Conservation (phyloP, 2,888 invertebrate genomes). For the Molorchus minor region DNA sequence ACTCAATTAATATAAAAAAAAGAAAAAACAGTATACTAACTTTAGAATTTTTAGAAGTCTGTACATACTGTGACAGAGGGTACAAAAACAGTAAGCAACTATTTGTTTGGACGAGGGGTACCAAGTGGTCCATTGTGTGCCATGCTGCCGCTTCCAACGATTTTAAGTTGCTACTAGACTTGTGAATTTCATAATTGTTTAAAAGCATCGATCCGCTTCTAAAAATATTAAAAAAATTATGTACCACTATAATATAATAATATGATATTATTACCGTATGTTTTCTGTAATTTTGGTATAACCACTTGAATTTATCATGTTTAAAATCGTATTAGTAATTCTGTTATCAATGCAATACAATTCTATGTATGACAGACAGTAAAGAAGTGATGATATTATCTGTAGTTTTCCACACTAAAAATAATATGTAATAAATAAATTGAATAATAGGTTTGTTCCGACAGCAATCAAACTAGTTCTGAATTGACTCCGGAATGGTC, state of each 20-base stretch:
- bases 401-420: slow-evolving; percentile 61
- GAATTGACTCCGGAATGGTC: too few relatives aligned
- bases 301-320: slow-evolving; percentile 63
- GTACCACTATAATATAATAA: neutral
- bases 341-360: slow-evolving; percentile 36
- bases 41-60: slow-evolving; percentile 41
- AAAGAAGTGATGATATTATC: slow-evolving; percentile 54
- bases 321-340: slow-evolving; percentile 46
- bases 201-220: slow-evolving; percentile 65
- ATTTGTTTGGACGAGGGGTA: slow-evolving; percentile 62
- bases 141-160: slow-evolving; percentile 63
- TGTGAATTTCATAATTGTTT: slow-evolving; percentile 58
- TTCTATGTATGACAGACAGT: slow-evolving; percentile 44
- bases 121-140: slow-evolving; percentile 62
- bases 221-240: slow-evolving; percentile 37
- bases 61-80: slow-evolving; percentile 53
- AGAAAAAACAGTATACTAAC: too few relatives aligned
- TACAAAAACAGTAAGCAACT: slow-evolving; percentile 64
- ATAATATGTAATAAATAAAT: slow-evolving; percentile 10
- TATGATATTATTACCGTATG: slow-evolving; percentile 49
- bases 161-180: slow-evolving; percentile 62
- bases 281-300: slow-evolving; percentile 63
- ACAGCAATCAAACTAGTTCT: too few relatives aligned
- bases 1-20: neutral
- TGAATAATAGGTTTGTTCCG: too few relatives aligned